These are phyloP conservation scores for Drosophila aldrichi DNA, from an alignment of 2,888 invertebrate genomes.

Conservation along the genomic window DNA sequence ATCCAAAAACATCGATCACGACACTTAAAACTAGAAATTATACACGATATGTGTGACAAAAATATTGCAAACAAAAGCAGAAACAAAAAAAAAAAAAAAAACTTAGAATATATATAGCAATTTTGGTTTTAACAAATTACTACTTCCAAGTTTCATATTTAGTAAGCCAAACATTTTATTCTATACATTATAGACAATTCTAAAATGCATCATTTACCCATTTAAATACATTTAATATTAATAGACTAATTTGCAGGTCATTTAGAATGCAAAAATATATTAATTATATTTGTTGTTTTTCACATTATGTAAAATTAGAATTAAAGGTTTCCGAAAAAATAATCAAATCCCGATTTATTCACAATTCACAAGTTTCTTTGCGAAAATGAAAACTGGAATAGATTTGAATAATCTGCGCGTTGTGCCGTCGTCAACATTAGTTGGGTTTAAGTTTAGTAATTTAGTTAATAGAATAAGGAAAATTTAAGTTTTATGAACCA, in stretches of 20 bases:
- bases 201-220: background rate
- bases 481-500: conserved; percentile 9
- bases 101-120: conserved; percentile 19
- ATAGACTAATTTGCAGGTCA: conserved; percentile 10
- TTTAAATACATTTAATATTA: conserved; percentile 1
- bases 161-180: background rate
- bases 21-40: conserved; percentile 38
- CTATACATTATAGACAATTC: background rate
- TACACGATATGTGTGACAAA: background rate
- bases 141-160: conserved; percentile 9
- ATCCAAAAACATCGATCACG: conserved; percentile 30
- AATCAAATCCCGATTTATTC: background rate
- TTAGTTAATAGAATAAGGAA: conserved; percentile 13
- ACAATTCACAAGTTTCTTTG: conserved; percentile 16
- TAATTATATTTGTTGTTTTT: conserved; percentile 3
- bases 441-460: conserved; percentile 14
- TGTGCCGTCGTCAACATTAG: conserved; percentile 58
- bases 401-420: conserved; percentile 22
- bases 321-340: background rate
- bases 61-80: background rate
- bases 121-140: background rate
- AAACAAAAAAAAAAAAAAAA: conserved; percentile 10
- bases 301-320: background rate
- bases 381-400: conserved; percentile 11
- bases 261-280: background rate